Evolutionary conservation across 1,140 invertebrate genomes (phyloP).

Genomic region (Colletes gigas): DNA sequence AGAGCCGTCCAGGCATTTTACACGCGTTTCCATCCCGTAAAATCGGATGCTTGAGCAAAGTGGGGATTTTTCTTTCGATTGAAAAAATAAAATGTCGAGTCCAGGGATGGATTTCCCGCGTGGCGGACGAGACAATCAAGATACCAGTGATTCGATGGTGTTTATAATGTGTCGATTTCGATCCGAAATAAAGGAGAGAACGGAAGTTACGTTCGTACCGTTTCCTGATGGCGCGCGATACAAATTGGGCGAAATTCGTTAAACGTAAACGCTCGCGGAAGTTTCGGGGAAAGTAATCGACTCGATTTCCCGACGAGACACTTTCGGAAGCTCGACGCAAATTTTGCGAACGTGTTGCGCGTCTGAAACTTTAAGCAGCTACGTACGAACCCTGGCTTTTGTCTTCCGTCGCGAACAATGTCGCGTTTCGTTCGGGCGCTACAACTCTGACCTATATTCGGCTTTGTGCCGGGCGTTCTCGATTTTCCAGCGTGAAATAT

Average conservation of each 20-base stretch:
- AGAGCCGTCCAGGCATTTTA: too few relatives aligned
- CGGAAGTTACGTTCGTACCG: neutral
- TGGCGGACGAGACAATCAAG: too few relatives aligned
- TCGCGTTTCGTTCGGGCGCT: constrained; percentile 40
- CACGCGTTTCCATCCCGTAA: too few relatives aligned
- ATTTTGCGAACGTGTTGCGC: constrained; percentile 3
- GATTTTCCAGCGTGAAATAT: constrained; percentile 46
- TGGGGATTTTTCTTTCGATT: too few relatives aligned
- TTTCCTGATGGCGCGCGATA: neutral
- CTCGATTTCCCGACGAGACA: constrained; percentile 1
- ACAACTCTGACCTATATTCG: constrained; percentile 46
- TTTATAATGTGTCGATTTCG: too few relatives aligned
- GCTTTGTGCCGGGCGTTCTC: constrained; percentile 29
- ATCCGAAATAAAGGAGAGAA: neutral
- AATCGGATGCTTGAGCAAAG: too few relatives aligned
- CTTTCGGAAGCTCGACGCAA: neutral
- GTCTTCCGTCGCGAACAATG: constrained; percentile 41
- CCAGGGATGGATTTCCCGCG: too few relatives aligned
- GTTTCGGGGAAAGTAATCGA: neutral
- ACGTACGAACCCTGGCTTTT: constrained; percentile 17
- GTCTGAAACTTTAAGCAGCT: constrained; percentile 38
- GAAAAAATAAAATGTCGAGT: too few relatives aligned
- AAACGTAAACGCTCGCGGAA: neutral
- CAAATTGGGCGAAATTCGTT: neutral
- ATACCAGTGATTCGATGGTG: too few relatives aligned